These are phyloP conservation scores for Solenodon paradoxus DNA, from an alignment of 2,113 vertebrate species.

Conservation along the genomic window DNA sequence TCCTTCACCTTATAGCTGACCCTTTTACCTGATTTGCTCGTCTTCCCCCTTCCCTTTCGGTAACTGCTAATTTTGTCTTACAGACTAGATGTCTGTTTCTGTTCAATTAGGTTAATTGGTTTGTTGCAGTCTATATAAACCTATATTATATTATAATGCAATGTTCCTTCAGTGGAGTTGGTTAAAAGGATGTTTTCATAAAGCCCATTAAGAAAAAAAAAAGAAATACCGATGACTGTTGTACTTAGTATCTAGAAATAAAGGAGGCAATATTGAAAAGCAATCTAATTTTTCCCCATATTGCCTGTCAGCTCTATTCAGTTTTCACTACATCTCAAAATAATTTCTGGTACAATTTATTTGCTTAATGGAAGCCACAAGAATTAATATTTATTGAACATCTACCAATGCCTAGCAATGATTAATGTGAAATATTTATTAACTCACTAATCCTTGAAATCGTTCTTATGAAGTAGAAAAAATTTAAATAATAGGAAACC, in stretches of 20 bases:
- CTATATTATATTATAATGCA: too few relatives aligned
- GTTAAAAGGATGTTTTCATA: not conserved
- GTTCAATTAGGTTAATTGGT: too few relatives aligned
- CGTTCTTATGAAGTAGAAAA: not conserved
- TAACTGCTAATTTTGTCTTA: too few relatives aligned
- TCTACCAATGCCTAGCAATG: not conserved
- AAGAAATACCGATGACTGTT: not conserved
- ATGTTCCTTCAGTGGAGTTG: too few relatives aligned
- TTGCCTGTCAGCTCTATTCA: not conserved
- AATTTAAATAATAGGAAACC: not conserved
- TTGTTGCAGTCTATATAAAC: too few relatives aligned
- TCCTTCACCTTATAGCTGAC: too few relatives aligned
- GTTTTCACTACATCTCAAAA: not conserved
- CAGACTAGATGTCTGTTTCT: too few relatives aligned
- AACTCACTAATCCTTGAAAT: not conserved
- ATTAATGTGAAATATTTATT: not conserved
- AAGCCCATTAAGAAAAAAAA: conserved; percentile 5
- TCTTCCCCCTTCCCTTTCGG: too few relatives aligned
- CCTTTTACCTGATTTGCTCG: too few relatives aligned
- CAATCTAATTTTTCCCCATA: not conserved
- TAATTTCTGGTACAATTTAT: not conserved
- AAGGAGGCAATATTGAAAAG: not conserved
- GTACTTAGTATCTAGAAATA: not conserved
- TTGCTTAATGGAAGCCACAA: not conserved
- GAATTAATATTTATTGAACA: not conserved